phyloP scores from a whole-genome alignment of 2,888 invertebrate species.

The Cylloceria caligata region DNA sequence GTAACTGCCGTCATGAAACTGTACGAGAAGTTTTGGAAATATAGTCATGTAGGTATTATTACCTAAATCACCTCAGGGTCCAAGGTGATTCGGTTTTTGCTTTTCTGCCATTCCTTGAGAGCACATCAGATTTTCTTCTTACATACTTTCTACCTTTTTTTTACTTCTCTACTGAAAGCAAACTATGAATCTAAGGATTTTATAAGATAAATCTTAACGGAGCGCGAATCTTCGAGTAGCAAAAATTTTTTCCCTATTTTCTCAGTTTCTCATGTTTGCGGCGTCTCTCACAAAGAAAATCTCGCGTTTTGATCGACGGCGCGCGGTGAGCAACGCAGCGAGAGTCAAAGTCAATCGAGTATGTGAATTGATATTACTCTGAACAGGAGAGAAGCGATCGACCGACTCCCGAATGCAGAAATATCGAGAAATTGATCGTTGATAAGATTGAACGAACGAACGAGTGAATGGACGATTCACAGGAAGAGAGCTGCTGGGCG shows the following conservation, averaged over 20 bases:
- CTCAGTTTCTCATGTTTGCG: not conserved
- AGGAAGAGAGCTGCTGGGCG: slow-evolving; percentile 19
- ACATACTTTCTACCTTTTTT: not conserved
- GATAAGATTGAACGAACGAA: slow-evolving; percentile 68
- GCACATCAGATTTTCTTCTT: slow-evolving; percentile 31
- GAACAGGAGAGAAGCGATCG: slow-evolving; percentile 47
- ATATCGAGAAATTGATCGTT: slow-evolving; percentile 69
- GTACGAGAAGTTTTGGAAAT: slow-evolving; percentile 10
- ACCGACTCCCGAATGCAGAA: slow-evolving; percentile 65
- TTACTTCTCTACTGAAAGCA: not conserved
- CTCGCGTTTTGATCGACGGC: slow-evolving; percentile 34
- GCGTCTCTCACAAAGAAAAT: slow-evolving; percentile 46
- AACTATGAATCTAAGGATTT: slow-evolving; percentile 26
- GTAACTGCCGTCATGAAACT: slow-evolving; percentile 38
- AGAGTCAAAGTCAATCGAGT: slow-evolving; percentile 59
- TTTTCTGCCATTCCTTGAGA: slow-evolving; percentile 21
- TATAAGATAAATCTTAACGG: slow-evolving; percentile 44
- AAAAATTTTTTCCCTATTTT: not conserved
- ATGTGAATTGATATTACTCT: slow-evolving; percentile 59
- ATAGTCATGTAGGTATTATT: not conserved
- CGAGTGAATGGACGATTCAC: slow-evolving; percentile 40
- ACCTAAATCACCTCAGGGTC: not conserved
- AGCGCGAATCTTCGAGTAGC: slow-evolving; percentile 21
- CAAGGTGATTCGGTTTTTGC: slow-evolving; percentile 30
- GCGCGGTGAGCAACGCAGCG: slow-evolving; percentile 27